These are phyloP conservation scores for Erithacus rubecula DNA, from an alignment of 2,797 vertebrate genomes.

Conservation along the genomic window DNA sequence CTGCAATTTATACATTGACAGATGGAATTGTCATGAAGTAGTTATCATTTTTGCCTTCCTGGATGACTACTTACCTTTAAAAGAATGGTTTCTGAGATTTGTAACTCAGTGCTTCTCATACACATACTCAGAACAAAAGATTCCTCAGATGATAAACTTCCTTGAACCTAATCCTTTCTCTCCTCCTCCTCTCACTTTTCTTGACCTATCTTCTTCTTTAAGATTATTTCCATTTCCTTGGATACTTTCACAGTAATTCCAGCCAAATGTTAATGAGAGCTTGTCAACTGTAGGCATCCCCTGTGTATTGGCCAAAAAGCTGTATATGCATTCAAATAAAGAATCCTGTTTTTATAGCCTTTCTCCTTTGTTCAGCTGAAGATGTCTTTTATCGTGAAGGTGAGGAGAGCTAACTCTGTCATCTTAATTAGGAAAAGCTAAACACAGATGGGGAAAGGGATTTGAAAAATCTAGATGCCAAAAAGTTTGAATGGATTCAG, in stretches of 20 bases:
- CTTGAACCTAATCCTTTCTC: neutral
- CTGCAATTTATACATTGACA: neutral
- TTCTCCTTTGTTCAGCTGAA: neutral
- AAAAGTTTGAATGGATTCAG: neutral
- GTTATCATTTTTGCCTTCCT: neutral
- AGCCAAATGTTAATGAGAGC: neutral
- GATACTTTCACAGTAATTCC: conserved; percentile 15
- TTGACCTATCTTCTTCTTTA: neutral
- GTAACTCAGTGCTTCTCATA: neutral
- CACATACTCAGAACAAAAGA: neutral
- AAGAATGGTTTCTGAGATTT: neutral
- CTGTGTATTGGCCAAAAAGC: neutral
- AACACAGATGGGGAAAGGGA: neutral
- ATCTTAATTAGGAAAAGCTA: neutral
- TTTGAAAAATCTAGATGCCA: neutral
- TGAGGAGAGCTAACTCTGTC: neutral
- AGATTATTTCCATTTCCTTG: conserved; percentile 40
- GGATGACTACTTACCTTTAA: neutral
- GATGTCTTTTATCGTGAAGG: neutral
- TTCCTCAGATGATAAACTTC: neutral
- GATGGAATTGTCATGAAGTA: neutral
- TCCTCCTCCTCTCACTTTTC: neutral
- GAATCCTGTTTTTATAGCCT: neutral
- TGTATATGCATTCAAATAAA: neutral
- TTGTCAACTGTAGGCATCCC: neutral